Conservation (phyloP, 1,140 invertebrate genomes). For the Eupristina koningsbergeri region DNA sequence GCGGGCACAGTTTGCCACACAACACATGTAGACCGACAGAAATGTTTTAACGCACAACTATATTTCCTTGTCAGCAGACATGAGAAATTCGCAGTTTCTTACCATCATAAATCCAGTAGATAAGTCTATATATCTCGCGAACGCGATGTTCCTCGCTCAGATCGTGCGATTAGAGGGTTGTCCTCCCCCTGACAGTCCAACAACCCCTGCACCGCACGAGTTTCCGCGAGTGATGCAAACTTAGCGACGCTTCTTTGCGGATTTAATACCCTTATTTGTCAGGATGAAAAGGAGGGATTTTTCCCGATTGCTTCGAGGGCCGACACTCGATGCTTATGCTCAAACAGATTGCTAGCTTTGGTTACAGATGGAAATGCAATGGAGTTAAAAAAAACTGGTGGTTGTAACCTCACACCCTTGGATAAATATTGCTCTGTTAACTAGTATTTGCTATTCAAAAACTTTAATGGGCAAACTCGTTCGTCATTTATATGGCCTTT, state of each 20-base stretch:
- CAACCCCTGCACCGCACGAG: background rate
- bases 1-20: background rate
- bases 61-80: conserved; percentile 15
- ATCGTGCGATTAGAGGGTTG: background rate
- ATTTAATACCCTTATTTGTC: background rate
- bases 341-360: background rate
- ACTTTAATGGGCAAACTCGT: background rate
- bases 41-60: conserved; percentile 25
- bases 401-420: background rate
- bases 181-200: background rate
- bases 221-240: background rate
- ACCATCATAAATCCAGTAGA: background rate
- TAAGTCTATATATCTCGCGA: background rate
- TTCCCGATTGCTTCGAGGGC: background rate
- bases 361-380: background rate
- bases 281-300: background rate
- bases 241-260: background rate
- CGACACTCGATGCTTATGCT: background rate
- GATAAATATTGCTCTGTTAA: background rate
- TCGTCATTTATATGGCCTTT: background rate
- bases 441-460: background rate
- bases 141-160: background rate
- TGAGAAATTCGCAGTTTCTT: conserved; percentile 16
- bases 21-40: background rate
- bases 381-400: background rate